Evolutionary conservation across 2,888 invertebrate genomes (phyloP), one percentile per base, ranked within the genome.

Genomic region (Macrophya annulata): DNA sequence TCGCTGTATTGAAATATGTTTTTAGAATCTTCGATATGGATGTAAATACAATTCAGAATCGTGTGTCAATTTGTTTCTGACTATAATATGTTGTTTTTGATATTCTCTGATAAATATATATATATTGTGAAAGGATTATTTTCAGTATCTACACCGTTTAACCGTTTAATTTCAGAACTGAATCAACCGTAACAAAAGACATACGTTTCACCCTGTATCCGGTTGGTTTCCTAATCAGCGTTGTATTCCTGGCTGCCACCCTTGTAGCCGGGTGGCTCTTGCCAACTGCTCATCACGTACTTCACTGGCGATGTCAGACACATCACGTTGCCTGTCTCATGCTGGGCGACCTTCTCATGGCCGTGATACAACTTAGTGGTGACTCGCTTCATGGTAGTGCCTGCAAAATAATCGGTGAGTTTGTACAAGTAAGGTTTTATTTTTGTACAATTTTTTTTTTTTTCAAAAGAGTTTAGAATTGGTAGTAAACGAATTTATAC

Each of bases 221-320:
- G 86, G 95, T 96, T 85, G 97, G 97, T 86, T 94, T 98, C 92
- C 96, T 97, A 85, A 95, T 98, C 89, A 97, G 97, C 89, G 97
- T 96, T 4, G 95, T 97, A 87, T 98, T 98, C 94, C 94, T 98
- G 93, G 96, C 96, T 65, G 97, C 97, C 25, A 98, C 98, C 84
- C 94, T 98, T 90, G 96, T 96, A 74, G 96, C 97, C 15, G 97
- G 97, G 25, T 97, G 96, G 90, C 94, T 97, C 89, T 95, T 97
- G 92, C 97, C 97, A 84, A 96, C 97, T 88, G 97, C 97, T 89
- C 97, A 97, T 94, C 98, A 97, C 94, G 97, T 97, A 87, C 95
- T 98, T 90, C 98, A 98, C 94, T 98, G 98, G 97, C 95, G 97
- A 90, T 98, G 98, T 93, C 98, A 98, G 94, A 97, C 97, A 88